Base-by-base conservation (phyloP, 2,888 invertebrate genomes). In the Euspilapteryx auroguttella region DNA sequence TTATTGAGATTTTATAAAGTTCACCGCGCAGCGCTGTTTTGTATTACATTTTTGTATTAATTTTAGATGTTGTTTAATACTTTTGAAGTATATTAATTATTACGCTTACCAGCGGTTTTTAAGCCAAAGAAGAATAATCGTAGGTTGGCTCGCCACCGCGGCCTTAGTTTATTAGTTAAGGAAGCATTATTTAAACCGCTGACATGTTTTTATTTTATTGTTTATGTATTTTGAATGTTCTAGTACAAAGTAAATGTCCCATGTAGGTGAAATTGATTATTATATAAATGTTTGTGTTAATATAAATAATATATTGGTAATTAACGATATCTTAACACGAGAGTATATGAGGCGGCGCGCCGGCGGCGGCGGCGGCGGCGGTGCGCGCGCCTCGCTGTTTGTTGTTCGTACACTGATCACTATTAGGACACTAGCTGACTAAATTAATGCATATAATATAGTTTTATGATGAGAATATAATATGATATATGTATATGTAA, bases 401-500 rank as follows among this genome's bases (percentile, higher is more conserved):
- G 64, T 68, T 65, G 62, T 63, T 57, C 55, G 62, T 62, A 66
- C 68, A 68, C 68, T 46, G 57, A 56, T 63, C 69, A 68, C 69
- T 51, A 52, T 54, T 66, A 66, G 66, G 45, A 55, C 61, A 69
- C 69, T 71, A 69, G 69, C 59, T 58, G 61, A 57, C 46, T 68
- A 66, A 63, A 63, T 62, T 64, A 62, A 58, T 62, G 62, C 69
- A 63, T 58, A 57, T 57, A 61, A 63, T 71, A 71, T 71, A 71
- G 73, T 73, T 71, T 69, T 68, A 71, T 71, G 68, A 64, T 59
- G 65, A 65, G n/a, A 52, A 65, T 64, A 56, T 56, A 71, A 64
- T 71, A 65, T 63, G 56, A 56, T 69, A 64, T 71, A 71, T 73
- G 69, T 71, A 71, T 66, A 69, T 75, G 69, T 75, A 75, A 73